A percentile compares a stretch with the other conserved stretches of the same genome.
Conservation (phyloP, 2,888 invertebrate species). For the Cosmorhoe ocellata region DNA sequence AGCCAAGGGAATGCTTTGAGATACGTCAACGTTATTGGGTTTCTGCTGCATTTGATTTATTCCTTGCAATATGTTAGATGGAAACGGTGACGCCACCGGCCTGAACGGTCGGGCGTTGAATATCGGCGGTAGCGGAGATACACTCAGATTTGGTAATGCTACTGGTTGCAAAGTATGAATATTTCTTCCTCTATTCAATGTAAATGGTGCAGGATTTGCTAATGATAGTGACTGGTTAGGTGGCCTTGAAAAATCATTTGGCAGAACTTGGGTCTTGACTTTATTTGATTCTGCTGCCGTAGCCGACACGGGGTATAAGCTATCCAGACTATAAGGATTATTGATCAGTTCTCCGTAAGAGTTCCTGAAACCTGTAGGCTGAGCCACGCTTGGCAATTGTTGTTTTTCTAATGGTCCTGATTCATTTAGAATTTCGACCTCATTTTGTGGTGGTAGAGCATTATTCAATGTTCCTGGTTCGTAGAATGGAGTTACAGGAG, state of each 20-base stretch:
- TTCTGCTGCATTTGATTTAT: conserved; percentile 58
- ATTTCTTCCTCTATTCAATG: conserved; percentile 70
- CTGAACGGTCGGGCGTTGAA: conserved; percentile 84
- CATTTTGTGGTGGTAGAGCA: conserved; percentile 50
- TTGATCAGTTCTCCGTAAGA: conserved; percentile 73
- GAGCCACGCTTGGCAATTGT: conserved; percentile 64
- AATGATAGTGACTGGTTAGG: conserved; percentile 64
- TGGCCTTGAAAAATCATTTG: conserved; percentile 45
- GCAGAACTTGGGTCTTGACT: conserved; percentile 66
- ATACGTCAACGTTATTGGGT: conserved; percentile 74
- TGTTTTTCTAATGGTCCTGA: conserved; percentile 50
- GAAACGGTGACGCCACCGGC: conserved; percentile 50
- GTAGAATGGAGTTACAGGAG: conserved; percentile 50
- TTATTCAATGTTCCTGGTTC: conserved; percentile 52
- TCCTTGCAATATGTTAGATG: conserved; percentile 53
- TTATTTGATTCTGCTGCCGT: conserved; percentile 70
- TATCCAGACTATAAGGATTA: conserved; percentile 56
- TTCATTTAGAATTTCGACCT: conserved; percentile 51
- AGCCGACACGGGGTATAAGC: conserved; percentile 64
- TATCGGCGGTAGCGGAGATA: conserved; percentile 83
- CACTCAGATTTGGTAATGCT: conserved; percentile 85
- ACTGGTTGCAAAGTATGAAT: conserved; percentile 81
- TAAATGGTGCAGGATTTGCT: conserved; percentile 72
- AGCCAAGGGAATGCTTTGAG: conserved; percentile 85
- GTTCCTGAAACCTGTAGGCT: conserved; percentile 66